Evolutionary conservation across 30 jellyfish, hydroid and myxozoan genomes (phyloP), one percentile per base, ranked within the genome.

Genomic region (Cassiopea xamachana): DNA sequence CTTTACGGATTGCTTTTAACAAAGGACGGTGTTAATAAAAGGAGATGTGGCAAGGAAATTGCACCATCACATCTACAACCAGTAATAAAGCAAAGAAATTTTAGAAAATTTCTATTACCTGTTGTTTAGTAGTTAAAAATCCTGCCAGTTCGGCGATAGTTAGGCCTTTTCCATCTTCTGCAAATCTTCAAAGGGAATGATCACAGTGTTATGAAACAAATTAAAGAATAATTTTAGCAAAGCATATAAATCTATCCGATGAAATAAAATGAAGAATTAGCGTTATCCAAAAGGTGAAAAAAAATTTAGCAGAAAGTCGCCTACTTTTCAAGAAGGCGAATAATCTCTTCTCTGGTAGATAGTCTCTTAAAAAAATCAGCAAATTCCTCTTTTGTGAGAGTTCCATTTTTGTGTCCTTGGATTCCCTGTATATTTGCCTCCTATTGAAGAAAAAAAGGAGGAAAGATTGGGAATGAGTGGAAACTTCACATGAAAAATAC

Each of bases 401-500:
- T 80, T 46, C 97, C 98, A 46, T 93, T 89, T 69, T 93, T 82
- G 93, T 89, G 93, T 3, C 96, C 98, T 72, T 93, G 98, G 9
- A 83, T 77, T 44, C 98, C 98, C 68, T 88, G 92, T 46, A 89
- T 87, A 75, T 88, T 93, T 46, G 95, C 96, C 46, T 88, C 96
- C 98, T 93, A 49, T 15, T 61, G 77, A 59, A 48, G 7, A 39
- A n/a, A 1, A 46, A 49, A 39, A 15, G 17, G 19, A 6, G 47
- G 45, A 9, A 7, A 7, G 18, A 7, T 9, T 39, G 64, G 27
- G 18, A 75, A 75, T 48, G 39, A 0, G 39, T 27, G 39, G 39
- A 27, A 27, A 27, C 39, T 27, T 27, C 39, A 27, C 39, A 27
- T 27, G 39, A 27, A 27, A 27, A 27, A 27, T 27, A 27, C 39